Conservation (phyloP, 2,888 invertebrate genomes). For the Leistus spinibarbis region DNA sequence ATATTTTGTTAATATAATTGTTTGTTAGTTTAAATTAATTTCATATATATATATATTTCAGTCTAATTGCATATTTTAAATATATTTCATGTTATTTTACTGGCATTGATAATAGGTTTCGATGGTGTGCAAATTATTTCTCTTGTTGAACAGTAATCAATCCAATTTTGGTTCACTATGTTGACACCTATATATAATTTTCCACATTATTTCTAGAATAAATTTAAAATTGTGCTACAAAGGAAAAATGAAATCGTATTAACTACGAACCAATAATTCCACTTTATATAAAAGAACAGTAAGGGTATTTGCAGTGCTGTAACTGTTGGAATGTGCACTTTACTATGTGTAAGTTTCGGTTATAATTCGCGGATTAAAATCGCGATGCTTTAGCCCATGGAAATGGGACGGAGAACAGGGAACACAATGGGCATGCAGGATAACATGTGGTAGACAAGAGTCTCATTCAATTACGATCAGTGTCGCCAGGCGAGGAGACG, state of each 20-base stretch:
- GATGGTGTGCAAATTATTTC: no score
- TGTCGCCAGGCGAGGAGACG: constrained; percentile 36
- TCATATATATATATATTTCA: no score
- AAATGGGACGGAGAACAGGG: neutral
- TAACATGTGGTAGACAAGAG: constrained; percentile 38
- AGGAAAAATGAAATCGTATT: neutral
- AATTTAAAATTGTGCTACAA: neutral
- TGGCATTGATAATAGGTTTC: no score
- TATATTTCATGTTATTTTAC: no score
- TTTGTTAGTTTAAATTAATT: no score
- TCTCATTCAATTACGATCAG: constrained; percentile 37
- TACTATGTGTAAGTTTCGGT: neutral
- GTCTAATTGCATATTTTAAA: no score
- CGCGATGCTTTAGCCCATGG: neutral
- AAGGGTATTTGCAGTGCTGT: neutral
- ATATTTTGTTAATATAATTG: no score
- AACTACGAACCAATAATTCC: neutral
- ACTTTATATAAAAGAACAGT: neutral
- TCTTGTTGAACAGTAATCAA: no score
- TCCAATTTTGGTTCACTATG: no score
- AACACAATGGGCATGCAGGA: constrained; percentile 16
- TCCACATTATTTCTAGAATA: neutral
- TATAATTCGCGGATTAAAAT: neutral
- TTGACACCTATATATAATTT: neutral
- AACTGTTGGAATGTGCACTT: neutral